Conservation (phyloP, 2,113 vertebrate genomes). For the Junco hyemalis region DNA sequence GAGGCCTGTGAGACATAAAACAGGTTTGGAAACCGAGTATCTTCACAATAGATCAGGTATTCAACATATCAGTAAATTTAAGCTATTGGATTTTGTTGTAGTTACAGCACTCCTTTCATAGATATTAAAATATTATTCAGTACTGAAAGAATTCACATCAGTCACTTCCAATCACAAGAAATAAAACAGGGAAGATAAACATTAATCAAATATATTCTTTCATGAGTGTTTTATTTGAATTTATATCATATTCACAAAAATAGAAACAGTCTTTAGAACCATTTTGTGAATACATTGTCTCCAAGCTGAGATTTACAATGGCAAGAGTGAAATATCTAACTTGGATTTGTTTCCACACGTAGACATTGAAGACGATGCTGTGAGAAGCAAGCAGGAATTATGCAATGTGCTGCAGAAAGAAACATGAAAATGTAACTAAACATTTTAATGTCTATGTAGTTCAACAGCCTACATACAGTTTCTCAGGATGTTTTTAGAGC, state of each 20-base stretch:
- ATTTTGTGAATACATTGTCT: slow-evolving; percentile 56
- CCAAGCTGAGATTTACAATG: slow-evolving; percentile 49
- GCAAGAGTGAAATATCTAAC: slow-evolving; percentile 41
- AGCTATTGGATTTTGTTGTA: background rate
- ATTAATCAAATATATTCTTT: background rate
- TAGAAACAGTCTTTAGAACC: slow-evolving; percentile 56
- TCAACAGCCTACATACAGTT: slow-evolving; percentile 34
- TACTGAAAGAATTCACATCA: background rate
- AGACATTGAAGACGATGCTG: slow-evolving; percentile 14
- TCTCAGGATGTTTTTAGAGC: slow-evolving; percentile 16
- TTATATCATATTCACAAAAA: slow-evolving; percentile 56
- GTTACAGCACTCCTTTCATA: background rate
- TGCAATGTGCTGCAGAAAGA: slow-evolving; percentile 36
- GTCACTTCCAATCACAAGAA: background rate
- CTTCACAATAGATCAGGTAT: background rate
- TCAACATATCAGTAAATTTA: background rate
- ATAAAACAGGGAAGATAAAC: slow-evolving; percentile 4
- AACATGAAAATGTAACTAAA: slow-evolving; percentile 30
- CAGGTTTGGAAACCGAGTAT: background rate
- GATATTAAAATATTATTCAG: background rate
- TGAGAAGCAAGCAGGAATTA: slow-evolving; percentile 58
- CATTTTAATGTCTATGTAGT: slow-evolving; percentile 8
- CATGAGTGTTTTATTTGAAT: slow-evolving; percentile 70
- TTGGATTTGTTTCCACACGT: slow-evolving; percentile 12
- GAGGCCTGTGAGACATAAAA: background rate